Base-by-base conservation (phyloP, 2,888 invertebrate species). In the Mechanitis mazaeus region DNA sequence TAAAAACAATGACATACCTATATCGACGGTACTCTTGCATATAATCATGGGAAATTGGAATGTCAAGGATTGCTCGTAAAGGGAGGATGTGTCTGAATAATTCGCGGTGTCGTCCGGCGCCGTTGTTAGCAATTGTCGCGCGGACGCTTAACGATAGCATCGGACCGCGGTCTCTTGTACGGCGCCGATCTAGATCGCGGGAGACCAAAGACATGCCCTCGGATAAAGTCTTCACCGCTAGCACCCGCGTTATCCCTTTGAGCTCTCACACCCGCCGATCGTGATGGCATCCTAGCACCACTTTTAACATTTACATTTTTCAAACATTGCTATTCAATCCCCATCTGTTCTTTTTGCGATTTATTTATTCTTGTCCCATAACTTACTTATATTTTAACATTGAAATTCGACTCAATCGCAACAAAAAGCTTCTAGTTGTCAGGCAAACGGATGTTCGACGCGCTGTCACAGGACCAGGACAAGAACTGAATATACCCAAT, bases 71-170 rank as follows among this genome's bases (percentile, higher is more conserved):
- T 71, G 74, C 66, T 71, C 71, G 71, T 72, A 72, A 75, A 73
- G 71, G 72, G 72, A 69, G 77, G 78, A 75, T 74, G 71, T 73
- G 74, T 68, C 72, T 82, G 85, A 84, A 86, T 87, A 85, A 85
- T 85, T 85, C 81, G 83, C 84, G 78, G 75, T 77, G 85, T 79
- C 77, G 74, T 75, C 69, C 78, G 78, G 81, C 83, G 80, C 79
- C 83, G 76, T 72, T 83, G 85, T 85, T 84, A 85, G 85, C 87
- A 87, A 87, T 87, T 87, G 88, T 87, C 87, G 87, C 86, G 80
- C 79, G 73, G 77, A 73, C 78, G 71, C 73, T 83, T 83, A 79
- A 72, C 77, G 88, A 89, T 89, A 87, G 72, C 79, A 88, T 88
- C 87, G 76, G 71, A 72, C 85, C 84, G 81, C 74, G 70, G 71